Conservation (phyloP, 2,797 vertebrate genomes). For the Pangasius macronema region DNA sequence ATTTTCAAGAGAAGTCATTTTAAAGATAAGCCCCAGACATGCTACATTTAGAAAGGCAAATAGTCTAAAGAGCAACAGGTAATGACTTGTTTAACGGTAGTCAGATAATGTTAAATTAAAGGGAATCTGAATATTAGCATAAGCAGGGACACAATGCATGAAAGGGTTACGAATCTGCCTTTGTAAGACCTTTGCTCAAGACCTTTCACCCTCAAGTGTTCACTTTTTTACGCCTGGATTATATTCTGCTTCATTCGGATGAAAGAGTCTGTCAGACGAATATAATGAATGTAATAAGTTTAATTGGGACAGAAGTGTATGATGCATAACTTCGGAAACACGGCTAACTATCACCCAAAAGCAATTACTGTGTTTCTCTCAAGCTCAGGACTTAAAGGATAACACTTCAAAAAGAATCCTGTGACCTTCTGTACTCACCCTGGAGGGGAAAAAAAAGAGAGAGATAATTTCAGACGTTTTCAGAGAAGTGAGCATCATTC, state of each 20-base stretch:
- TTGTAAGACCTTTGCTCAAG: neutral
- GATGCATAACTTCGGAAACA: neutral
- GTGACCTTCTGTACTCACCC: slow-evolving; percentile 11
- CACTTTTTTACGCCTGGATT: neutral
- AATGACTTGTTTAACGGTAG: neutral
- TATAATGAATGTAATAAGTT: neutral
- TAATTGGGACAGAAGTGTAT: neutral
- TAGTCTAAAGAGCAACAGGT: no score
- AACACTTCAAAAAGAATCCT: neutral
- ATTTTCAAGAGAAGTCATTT: no score
- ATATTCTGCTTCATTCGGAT: neutral
- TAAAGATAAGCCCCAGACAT: no score
- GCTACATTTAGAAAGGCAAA: no score
- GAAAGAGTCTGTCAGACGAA: neutral
- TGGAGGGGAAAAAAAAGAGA: neutral
- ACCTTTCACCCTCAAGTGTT: neutral
- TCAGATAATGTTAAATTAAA: neutral
- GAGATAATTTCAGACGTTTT: neutral
- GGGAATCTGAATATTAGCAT: neutral
- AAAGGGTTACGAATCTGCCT: neutral
- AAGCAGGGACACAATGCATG: neutral
- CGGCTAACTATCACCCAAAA: neutral
- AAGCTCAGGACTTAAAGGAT: neutral
- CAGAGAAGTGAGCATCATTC: neutral
- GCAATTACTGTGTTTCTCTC: neutral